phyloP scores from a whole-genome alignment of 2,888 invertebrate genomes.

The Hypsopygia costalis region DNA sequence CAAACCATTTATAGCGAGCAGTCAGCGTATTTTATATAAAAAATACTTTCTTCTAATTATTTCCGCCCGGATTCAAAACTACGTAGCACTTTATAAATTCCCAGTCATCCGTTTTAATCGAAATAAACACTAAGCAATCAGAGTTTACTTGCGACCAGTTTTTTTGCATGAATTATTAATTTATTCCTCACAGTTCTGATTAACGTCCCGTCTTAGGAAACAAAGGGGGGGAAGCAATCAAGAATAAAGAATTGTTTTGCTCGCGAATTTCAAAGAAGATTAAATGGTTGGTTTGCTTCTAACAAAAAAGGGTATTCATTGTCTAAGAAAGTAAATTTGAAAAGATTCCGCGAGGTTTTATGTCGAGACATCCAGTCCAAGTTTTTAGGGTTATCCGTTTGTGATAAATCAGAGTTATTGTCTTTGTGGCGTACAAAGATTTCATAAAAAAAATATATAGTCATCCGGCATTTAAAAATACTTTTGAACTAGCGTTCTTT shows the following conservation, averaged over 20 bases:
- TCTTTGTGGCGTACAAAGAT: not conserved
- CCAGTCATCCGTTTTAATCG: no score
- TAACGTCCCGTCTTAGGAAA: slow-evolving; percentile 19
- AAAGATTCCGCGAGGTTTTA: slow-evolving; percentile 16
- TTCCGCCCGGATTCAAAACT: no score
- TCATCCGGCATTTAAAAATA: no score
- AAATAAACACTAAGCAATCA: no score
- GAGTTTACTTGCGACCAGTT: not conserved
- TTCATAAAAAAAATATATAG: no score
- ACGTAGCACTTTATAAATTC: no score
- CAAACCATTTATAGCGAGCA: no score
- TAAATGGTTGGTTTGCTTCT: slow-evolving; percentile 22
- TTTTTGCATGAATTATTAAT: slow-evolving; percentile 18
- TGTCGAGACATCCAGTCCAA: slow-evolving; percentile 8
- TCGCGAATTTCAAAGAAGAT: slow-evolving; percentile 25
- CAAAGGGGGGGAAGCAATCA: slow-evolving; percentile 24
- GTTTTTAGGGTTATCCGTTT: slow-evolving; percentile 4
- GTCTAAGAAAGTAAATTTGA: slow-evolving; percentile 19
- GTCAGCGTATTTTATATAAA: no score
- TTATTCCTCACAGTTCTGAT: slow-evolving; percentile 21
- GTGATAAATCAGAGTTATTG: not conserved
- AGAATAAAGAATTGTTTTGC: slow-evolving; percentile 28
- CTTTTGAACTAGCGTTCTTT: no score
- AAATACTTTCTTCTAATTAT: no score
- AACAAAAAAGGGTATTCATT: slow-evolving; percentile 26